phyloP scores from a whole-genome alignment of 2,888 invertebrate genomes.

The Mythimna albipuncta region DNA sequence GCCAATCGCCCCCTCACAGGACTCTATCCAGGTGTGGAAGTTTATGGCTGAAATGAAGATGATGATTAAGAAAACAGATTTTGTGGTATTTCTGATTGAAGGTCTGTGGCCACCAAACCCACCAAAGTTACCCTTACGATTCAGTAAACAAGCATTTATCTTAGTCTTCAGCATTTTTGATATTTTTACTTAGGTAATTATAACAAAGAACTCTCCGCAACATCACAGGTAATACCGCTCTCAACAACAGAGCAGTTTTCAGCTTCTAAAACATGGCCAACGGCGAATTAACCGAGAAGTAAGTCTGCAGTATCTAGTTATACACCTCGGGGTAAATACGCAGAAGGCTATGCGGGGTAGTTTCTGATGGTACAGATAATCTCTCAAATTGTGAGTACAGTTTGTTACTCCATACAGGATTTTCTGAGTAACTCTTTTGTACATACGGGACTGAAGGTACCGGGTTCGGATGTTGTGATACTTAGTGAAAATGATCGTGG shows the following conservation, averaged over 20 bases:
- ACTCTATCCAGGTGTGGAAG: no score
- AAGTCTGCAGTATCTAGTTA: conserved; percentile 33
- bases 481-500: no score
- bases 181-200: neutral
- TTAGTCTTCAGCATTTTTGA: neutral
- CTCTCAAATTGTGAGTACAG: conserved; percentile 14
- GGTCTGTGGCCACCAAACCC: no score
- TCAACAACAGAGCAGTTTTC: neutral
- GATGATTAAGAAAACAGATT: neutral
- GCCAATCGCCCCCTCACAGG: no score
- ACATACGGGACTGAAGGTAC: no score
- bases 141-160: neutral
- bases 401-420: neutral
- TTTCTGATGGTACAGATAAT: conserved; percentile 38
- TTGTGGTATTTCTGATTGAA: neutral
- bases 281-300: conserved; percentile 2
- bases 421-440: neutral
- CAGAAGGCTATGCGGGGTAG: conserved; percentile 14
- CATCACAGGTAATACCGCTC: neutral
- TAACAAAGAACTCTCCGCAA: neutral
- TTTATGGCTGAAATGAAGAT: no score
- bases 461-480: neutral
- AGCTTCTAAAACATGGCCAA: conserved; percentile 6
- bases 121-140: no score
- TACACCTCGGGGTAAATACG: conserved; percentile 1